Percentiles rank a stretch among this genome's conserved stretches.
Evolutionary conservation across 2,113 vertebrate genomes (phyloP).

Genomic region (Suricata suricatta): DNA sequence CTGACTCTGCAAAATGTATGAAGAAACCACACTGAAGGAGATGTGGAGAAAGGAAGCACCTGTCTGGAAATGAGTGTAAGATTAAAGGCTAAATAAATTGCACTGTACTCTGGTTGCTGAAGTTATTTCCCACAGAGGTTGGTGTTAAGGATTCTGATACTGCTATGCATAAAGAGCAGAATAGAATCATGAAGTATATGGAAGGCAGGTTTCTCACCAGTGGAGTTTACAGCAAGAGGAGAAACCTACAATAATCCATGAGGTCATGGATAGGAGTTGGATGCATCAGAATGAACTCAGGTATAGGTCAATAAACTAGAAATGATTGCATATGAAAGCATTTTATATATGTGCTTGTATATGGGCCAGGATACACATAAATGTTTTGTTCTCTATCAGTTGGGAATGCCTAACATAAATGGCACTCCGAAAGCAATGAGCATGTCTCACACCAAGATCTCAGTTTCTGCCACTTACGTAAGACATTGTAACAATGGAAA

Average conservation of each 20-base stretch:
- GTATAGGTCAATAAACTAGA: not conserved
- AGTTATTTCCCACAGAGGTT: not conserved
- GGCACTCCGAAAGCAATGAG: not conserved
- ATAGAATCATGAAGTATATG: not conserved
- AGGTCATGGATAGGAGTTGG: not conserved
- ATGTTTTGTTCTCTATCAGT: not conserved
- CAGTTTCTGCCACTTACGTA: not conserved
- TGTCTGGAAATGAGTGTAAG: not conserved
- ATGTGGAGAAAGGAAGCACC: not conserved
- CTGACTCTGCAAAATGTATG: not conserved
- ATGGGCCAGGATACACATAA: not conserved
- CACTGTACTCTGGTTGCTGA: not conserved
- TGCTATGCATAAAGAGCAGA: not conserved
- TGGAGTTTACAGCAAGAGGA: not conserved
- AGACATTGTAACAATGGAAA: not conserved
- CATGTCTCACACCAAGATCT: not conserved
- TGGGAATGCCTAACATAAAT: not conserved
- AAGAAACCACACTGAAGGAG: not conserved
- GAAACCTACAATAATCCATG: not conserved
- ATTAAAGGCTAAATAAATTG: not conserved
- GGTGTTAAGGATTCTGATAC: not conserved
- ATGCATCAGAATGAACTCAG: not conserved
- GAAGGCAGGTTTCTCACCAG: not conserved
- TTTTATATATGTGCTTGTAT: not conserved
- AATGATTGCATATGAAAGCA: not conserved